Conservation (phyloP, 1,140 invertebrate species). For the Pantala flavescens region DNA sequence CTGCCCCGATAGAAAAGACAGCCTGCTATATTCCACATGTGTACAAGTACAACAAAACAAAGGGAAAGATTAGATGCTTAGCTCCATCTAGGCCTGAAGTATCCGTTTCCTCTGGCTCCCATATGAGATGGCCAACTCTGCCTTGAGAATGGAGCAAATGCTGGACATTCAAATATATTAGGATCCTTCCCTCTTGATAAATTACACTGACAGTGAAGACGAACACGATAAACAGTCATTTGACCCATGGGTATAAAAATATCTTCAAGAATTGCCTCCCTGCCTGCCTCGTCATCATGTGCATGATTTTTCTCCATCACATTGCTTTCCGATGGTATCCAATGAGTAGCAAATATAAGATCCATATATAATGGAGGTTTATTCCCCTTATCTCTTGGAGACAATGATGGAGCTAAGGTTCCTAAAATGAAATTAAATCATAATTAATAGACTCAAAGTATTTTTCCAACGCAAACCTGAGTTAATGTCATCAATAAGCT, state of each 20-base stretch:
- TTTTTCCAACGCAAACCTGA: too few relatives aligned
- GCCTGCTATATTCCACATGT: too few relatives aligned
- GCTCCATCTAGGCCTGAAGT: conserved; percentile 31
- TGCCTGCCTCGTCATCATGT: conserved; percentile 19
- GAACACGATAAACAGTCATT: conserved; percentile 44
- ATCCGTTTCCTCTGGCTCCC: conserved; percentile 38
- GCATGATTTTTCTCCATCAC: conserved; percentile 25
- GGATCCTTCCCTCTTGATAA: not conserved
- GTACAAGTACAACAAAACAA: too few relatives aligned
- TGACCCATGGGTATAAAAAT: conserved; percentile 37
- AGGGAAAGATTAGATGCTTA: not conserved
- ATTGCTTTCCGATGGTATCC: conserved; percentile 36
- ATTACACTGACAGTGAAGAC: conserved; percentile 40
- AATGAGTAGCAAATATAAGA: conserved; percentile 44
- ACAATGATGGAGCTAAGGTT: conserved; percentile 29
- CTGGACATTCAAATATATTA: conserved; percentile 35
- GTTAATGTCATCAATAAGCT: too few relatives aligned
- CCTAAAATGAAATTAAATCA: conserved; percentile 23
- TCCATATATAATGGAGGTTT: conserved; percentile 33
- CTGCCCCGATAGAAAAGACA: too few relatives aligned
- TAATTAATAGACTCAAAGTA: not conserved
- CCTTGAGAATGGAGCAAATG: conserved; percentile 34
- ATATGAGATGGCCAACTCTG: conserved; percentile 43
- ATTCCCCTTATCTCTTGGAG: conserved; percentile 13
- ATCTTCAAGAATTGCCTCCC: conserved; percentile 33